A percentile compares a stretch with the other conserved stretches of the same genome.
phyloP scores from a whole-genome alignment of 2,888 invertebrate genomes.

The Pachymerium ferrugineum region DNA sequence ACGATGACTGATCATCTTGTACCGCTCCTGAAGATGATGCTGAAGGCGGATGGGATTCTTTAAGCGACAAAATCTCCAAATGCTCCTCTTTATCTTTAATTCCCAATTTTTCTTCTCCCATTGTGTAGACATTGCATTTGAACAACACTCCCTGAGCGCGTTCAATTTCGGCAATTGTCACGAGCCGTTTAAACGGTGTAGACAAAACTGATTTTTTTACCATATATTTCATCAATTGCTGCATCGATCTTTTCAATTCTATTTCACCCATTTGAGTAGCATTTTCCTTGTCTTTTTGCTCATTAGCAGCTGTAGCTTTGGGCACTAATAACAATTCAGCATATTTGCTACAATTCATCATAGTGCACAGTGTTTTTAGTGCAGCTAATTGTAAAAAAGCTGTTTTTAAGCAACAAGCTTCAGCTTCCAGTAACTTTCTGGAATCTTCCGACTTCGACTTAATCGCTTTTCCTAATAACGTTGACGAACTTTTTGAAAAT shows the following conservation, averaged over 20 bases:
- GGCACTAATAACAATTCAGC: constrained; percentile 55
- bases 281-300: constrained; percentile 20
- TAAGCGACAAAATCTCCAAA: neutral
- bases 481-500: neutral
- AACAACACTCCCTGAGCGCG: constrained; percentile 45
- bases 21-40: neutral
- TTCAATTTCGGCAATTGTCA: constrained; percentile 46
- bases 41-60: neutral
- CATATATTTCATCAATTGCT: constrained; percentile 45
- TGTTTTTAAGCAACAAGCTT: constrained; percentile 51
- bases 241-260: constrained; percentile 39
- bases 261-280: neutral
- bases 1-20: neutral
- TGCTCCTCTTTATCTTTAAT: constrained; percentile 44
- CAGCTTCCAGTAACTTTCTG: constrained; percentile 47
- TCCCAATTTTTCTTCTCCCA: constrained; percentile 47
- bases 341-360: constrained; percentile 54
- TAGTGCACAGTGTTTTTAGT: constrained; percentile 53
- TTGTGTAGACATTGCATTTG: constrained; percentile 43
- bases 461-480: neutral
- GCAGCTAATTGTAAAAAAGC: constrained; percentile 56
- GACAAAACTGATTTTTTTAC: constrained; percentile 44
- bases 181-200: constrained; percentile 43
- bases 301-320: constrained; percentile 42
- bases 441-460: neutral